phyloP scores from a whole-genome alignment of 1,140 invertebrate genomes.

The Cotesia glomerata region DNA sequence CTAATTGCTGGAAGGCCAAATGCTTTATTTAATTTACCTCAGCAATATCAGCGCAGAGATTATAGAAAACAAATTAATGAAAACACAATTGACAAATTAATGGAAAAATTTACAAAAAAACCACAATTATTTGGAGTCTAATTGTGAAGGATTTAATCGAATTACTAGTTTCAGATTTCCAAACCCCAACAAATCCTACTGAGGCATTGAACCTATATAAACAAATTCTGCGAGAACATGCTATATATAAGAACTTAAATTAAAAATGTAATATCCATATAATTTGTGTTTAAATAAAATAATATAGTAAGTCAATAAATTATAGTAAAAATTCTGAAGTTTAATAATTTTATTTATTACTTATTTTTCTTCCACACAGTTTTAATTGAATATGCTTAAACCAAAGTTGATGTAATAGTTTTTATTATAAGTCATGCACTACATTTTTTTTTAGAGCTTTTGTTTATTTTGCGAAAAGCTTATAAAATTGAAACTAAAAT shows the following conservation, averaged over 20 bases:
- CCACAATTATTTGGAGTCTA: neutral
- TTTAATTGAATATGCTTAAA: no score
- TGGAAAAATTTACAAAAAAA: slow-evolving; percentile 2
- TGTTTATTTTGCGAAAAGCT: no score
- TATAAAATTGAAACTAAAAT: no score
- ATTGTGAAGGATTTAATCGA: neutral
- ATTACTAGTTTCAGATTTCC: neutral
- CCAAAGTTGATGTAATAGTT: no score
- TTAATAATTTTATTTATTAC: no score
- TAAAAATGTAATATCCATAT: no score
- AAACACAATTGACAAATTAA: neutral
- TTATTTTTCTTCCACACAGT: no score
- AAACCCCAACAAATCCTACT: neutral
- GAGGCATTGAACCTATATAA: neutral
- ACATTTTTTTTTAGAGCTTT: no score
- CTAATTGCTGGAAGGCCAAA: slow-evolving; percentile 5
- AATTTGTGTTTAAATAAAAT: no score
- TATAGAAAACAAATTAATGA: neutral
- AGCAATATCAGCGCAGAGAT: neutral
- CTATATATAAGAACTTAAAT: neutral
- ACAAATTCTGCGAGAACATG: neutral
- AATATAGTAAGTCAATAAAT: no score
- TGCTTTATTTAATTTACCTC: slow-evolving; percentile 16
- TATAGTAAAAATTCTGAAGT: no score
- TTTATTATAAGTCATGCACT: no score